phyloP scores from a whole-genome alignment of 2,888 invertebrate genomes.

The Macaria liturata region DNA sequence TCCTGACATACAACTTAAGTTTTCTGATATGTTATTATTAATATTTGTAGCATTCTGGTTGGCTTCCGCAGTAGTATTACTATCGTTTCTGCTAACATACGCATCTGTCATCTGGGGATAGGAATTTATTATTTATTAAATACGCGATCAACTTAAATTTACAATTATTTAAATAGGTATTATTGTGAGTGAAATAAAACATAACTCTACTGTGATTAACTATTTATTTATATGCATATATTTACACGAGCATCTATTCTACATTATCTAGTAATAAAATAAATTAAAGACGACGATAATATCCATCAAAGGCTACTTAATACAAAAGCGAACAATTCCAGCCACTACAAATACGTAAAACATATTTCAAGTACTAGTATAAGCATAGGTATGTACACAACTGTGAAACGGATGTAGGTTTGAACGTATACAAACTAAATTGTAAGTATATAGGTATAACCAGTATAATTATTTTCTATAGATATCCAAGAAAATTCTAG shows the following conservation, averaged over 20 bases:
- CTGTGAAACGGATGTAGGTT: no score
- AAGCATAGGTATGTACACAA: no score
- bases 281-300: constrained; percentile 24
- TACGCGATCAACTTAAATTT: neutral
- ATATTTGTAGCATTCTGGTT: constrained; percentile 13
- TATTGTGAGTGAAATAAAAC: constrained; percentile 30
- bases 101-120: constrained; percentile 65
- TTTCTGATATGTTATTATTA: constrained; percentile 18
- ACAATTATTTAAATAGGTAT: neutral
- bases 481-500: no score
- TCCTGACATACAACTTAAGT: constrained; percentile 6
- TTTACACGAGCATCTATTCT: constrained; percentile 26
- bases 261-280: constrained; percentile 25
- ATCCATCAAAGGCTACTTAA: constrained; percentile 8
- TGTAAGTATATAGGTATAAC: no score
- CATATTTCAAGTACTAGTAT: no score
- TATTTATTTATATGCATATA: constrained; percentile 34
- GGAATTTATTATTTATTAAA: constrained; percentile 10
- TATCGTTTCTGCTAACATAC: constrained; percentile 37
- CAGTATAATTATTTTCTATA: no score
- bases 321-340: constrained; percentile 5
- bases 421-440: no score
- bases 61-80: constrained; percentile 20
- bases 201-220: constrained; percentile 32
- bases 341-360: neutral